These are phyloP conservation scores for Acleris holmiana DNA, from an alignment of 2,888 invertebrate genomes.

Conservation along the genomic window DNA sequence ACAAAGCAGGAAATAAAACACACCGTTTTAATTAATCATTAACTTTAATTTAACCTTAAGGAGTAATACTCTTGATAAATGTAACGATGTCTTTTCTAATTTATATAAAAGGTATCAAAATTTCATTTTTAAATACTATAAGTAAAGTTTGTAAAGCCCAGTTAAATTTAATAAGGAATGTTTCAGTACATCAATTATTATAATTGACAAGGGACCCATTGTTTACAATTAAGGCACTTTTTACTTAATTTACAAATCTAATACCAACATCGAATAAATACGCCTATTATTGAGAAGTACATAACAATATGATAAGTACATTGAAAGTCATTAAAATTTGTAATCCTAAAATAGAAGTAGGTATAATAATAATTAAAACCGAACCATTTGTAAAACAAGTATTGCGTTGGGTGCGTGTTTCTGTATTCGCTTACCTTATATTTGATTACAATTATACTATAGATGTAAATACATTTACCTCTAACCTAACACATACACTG, in stretches of 20 bases:
- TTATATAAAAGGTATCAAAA: slow-evolving; percentile 66
- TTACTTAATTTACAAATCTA: slow-evolving; percentile 46
- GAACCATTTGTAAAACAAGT: too few species aligned
- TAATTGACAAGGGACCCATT: slow-evolving; percentile 73
- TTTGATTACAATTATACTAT: too few species aligned
- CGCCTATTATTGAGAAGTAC: slow-evolving; percentile 50
- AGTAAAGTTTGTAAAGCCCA: slow-evolving; percentile 59
- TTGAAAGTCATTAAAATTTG: slow-evolving; percentile 45
- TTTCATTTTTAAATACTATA: slow-evolving; percentile 51
- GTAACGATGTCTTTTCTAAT: slow-evolving; percentile 70
- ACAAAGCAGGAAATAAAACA: slow-evolving; percentile 40
- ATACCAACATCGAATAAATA: slow-evolving; percentile 59
- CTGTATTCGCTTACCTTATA: background rate
- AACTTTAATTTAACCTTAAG: slow-evolving; percentile 71
- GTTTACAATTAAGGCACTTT: slow-evolving; percentile 71
- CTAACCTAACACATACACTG: background rate
- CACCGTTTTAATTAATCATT: slow-evolving; percentile 54
- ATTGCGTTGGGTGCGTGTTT: slow-evolving; percentile 1
- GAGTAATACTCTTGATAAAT: slow-evolving; percentile 77
- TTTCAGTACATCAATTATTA: slow-evolving; percentile 72
- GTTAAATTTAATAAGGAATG: slow-evolving; percentile 72
- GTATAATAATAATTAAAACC: too few species aligned
- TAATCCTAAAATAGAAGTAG: slow-evolving; percentile 41
- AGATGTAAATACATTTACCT: too few species aligned
- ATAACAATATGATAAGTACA: slow-evolving; percentile 66